Conservation (phyloP, 2,888 invertebrate genomes). For the Gerosis bhagava region DNA sequence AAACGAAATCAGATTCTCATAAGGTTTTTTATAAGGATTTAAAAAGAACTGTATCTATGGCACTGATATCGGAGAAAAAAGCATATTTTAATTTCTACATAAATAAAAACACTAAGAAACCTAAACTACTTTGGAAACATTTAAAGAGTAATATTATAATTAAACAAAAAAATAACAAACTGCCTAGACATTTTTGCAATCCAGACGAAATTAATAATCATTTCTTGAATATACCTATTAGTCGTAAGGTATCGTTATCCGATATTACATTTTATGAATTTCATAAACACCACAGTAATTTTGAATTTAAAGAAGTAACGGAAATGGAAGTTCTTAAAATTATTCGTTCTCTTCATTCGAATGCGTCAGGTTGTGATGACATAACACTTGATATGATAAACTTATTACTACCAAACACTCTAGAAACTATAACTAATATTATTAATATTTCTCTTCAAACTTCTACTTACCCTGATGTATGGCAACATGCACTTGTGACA, state of each 20-base stretch:
- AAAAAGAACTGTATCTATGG: neutral
- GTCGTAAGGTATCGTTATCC: neutral
- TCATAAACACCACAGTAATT: neutral
- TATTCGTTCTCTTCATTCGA: neutral
- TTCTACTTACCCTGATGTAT: neutral
- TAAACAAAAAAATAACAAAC: neutral
- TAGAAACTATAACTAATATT: neutral
- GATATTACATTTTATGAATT: neutral
- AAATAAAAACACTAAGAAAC: neutral
- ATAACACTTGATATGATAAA: neutral
- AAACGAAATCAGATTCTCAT: neutral
- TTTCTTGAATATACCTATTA: neutral
- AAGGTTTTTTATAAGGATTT: neutral
- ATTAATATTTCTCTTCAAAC: neutral
- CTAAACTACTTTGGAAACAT: neutral
- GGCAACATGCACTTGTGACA: too few relatives aligned
- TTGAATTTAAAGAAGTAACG: neutral
- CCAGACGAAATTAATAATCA: neutral
- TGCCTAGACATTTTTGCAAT: neutral
- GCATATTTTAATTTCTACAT: neutral
- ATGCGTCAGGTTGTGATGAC: neutral
- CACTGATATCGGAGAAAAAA: neutral
- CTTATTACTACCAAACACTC: neutral
- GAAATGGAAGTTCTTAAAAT: neutral
- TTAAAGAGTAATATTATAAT: neutral